Conservation (phyloP, 2,888 invertebrate species). For the Ceramica pisi region DNA sequence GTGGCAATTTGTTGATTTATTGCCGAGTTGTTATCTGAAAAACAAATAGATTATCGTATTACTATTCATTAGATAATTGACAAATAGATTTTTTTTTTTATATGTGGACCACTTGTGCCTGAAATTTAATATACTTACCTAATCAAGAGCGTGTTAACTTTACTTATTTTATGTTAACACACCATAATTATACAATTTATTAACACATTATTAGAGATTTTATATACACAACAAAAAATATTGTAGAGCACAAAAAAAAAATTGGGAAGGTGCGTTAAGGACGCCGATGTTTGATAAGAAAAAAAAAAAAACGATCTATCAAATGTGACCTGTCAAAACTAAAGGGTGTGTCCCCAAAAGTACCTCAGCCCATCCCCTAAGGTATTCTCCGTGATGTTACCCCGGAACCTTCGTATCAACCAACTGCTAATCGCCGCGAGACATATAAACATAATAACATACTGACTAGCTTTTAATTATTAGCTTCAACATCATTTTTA, state of each 20-base stretch:
- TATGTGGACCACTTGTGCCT: background rate
- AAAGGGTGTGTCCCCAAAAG: slow-evolving; percentile 42
- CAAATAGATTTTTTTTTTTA: background rate
- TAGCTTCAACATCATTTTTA: slow-evolving; percentile 61
- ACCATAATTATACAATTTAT: slow-evolving; percentile 19
- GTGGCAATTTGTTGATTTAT: slow-evolving; percentile 46
- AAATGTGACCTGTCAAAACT: slow-evolving; percentile 13
- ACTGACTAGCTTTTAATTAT: slow-evolving; percentile 67
- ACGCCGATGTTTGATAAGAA: background rate
- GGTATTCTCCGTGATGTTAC: slow-evolving; percentile 19
- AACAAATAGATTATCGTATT: slow-evolving; percentile 23
- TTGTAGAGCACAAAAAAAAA: background rate
- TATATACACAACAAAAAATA: background rate
- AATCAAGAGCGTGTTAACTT: background rate
- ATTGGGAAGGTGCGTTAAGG: background rate
- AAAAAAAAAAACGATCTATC: background rate
- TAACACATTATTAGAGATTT: background rate
- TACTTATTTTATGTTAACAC: no score
- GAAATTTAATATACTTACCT: no score
- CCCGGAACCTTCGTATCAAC: slow-evolving; percentile 60
- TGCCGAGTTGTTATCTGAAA: slow-evolving; percentile 3
- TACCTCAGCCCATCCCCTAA: slow-evolving; percentile 24
- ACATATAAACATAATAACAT: slow-evolving; percentile 61
- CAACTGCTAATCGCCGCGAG: slow-evolving; percentile 67
- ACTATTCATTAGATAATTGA: background rate